A percentile compares a stretch with the other conserved stretches of the same genome.
Conservation (phyloP, 2,113 vertebrate genomes). For the Trogon surrucura region DNA sequence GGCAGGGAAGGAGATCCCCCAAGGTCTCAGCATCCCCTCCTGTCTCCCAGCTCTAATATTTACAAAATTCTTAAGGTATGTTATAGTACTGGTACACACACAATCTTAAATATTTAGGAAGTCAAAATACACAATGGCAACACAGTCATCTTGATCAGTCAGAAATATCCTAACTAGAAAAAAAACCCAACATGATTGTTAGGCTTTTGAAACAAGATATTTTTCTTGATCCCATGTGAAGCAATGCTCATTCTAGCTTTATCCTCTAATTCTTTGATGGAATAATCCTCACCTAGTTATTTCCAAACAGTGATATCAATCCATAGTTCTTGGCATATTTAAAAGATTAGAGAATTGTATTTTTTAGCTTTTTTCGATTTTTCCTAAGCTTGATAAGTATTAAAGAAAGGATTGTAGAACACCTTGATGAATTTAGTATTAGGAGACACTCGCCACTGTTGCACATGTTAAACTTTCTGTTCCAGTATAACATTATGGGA, state of each 20-base stretch:
- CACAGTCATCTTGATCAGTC: background rate
- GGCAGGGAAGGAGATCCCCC: background rate
- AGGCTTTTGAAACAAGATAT: background rate
- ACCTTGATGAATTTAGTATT: background rate
- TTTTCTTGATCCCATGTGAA: background rate
- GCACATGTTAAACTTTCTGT: background rate
- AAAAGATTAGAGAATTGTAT: background rate
- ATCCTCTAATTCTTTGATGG: background rate
- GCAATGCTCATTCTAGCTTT: background rate
- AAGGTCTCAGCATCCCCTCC: fast-evolving
- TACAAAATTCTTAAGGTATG: background rate
- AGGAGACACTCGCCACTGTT: background rate
- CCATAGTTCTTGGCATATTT: background rate
- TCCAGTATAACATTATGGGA: background rate
- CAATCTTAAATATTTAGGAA: background rate
- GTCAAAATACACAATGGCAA: background rate
- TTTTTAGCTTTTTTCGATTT: background rate
- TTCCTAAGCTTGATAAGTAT: background rate
- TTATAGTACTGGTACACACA: background rate
- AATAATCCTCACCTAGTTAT: background rate
- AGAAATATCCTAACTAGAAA: background rate
- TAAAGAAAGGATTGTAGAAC: background rate
- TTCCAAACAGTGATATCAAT: background rate
- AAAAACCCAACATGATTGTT: background rate
- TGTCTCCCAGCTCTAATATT: background rate